phyloP scores from a whole-genome alignment of 2,113 vertebrate genomes.

The Pseudonaja textilis region DNA sequence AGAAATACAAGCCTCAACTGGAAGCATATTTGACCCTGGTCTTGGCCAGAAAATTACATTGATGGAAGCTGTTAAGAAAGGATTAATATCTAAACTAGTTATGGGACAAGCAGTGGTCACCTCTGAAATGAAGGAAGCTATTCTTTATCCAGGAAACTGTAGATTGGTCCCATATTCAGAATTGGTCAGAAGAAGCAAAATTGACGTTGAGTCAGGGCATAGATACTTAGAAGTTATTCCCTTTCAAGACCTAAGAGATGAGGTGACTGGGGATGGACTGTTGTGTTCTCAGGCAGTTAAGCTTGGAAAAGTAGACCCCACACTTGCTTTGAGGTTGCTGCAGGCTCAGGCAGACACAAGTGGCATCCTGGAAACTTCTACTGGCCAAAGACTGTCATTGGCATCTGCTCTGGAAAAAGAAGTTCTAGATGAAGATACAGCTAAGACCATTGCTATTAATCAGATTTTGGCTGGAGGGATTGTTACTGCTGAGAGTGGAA shows the following conservation, averaged over 20 bases:
- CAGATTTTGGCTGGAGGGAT: conserved; percentile 80
- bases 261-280: conserved; percentile 56
- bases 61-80: conserved; percentile 71
- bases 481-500: conserved; percentile 67
- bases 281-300: conserved; percentile 72
- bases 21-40: conserved; percentile 66
- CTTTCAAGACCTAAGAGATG: conserved; percentile 74
- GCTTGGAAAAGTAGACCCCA: conserved; percentile 72
- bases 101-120: conserved; percentile 65
- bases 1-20: conserved; percentile 65
- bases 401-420: conserved; percentile 72
- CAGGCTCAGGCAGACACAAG: conserved; percentile 83
- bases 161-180: conserved; percentile 81
- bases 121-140: conserved; percentile 63
- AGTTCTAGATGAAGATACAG: conserved; percentile 76
- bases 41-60: conserved; percentile 72
- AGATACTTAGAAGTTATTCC: conserved; percentile 86
- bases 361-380: conserved; percentile 78
- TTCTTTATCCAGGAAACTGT: conserved; percentile 79
- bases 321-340: conserved; percentile 74
- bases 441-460: conserved; percentile 72
- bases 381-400: conserved; percentile 75
- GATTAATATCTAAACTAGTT: conserved; percentile 64
- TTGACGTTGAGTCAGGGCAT: conserved; percentile 86
- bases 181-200: conserved; percentile 84